These are phyloP conservation scores for Diglossa cyanea DNA, from an alignment of 2,797 vertebrate species.

Conservation along the genomic window DNA sequence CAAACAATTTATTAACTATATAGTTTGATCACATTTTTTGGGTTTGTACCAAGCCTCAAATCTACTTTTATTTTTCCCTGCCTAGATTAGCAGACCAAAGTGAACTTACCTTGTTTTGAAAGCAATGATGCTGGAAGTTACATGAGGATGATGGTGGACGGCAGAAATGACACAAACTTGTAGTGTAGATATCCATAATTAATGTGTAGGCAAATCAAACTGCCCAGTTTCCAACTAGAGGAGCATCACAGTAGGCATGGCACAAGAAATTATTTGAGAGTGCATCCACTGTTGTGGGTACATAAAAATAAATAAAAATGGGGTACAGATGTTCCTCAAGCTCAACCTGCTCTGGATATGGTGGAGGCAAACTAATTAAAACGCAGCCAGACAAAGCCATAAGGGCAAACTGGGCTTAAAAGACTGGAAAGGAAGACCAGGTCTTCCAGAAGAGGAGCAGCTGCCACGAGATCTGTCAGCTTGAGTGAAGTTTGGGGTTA, in stretches of 20 bases:
- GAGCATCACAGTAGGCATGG: not conserved
- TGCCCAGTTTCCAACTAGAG: not conserved
- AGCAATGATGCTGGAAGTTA: not conserved
- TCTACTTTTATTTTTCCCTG: slow-evolving; percentile 62
- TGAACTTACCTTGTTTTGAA: slow-evolving; percentile 35
- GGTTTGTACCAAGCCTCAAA: slow-evolving; percentile 70
- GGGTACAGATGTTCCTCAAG: not conserved
- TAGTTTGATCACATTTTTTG: slow-evolving; percentile 80
- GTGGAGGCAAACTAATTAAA: not conserved
- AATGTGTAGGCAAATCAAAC: not conserved
- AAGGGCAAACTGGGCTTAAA: not conserved
- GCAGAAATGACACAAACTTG: not conserved
- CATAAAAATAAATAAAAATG: not conserved
- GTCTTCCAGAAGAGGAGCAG: not conserved
- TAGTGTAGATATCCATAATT: not conserved
- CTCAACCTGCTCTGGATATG: not conserved
- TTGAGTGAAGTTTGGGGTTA: not conserved
- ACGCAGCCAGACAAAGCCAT: not conserved
- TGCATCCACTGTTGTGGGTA: not conserved
- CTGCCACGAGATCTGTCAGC: not conserved
- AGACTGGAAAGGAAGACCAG: not conserved
- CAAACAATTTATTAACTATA: slow-evolving; percentile 80
- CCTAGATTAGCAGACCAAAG: slow-evolving; percentile 35
- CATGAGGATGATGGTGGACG: not conserved
- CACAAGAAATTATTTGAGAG: not conserved